Conservation (phyloP, 2,113 vertebrate species). For the Fregetta grallaria region DNA sequence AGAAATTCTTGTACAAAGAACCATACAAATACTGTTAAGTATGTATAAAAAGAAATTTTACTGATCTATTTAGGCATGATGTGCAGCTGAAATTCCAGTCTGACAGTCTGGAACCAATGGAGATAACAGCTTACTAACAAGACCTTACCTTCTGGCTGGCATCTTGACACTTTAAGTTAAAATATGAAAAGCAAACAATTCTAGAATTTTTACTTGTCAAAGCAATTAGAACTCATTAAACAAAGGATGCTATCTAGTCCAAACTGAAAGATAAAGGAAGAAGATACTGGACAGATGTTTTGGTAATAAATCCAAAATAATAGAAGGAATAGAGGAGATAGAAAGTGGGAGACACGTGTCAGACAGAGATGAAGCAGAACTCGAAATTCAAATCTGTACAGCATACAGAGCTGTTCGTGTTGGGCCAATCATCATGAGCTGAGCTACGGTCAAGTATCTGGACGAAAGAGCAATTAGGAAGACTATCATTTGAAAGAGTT, state of each 20-base stretch:
- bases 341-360: background rate
- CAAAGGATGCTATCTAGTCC: background rate
- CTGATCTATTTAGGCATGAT: background rate
- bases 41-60: background rate
- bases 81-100: background rate
- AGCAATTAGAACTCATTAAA: background rate
- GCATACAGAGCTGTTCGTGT: background rate
- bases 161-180: background rate
- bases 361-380: background rate
- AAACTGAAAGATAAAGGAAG: background rate
- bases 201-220: background rate
- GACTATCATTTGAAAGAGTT: background rate
- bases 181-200: background rate
- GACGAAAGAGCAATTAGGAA: background rate
- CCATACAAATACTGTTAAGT: background rate
- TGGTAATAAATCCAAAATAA: background rate
- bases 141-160: background rate
- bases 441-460: background rate
- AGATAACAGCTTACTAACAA: background rate
- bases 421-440: background rate
- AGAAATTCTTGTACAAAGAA: background rate
- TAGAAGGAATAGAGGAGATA: background rate
- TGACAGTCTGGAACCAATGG: background rate
- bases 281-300: background rate
- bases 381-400: background rate